phyloP scores from a whole-genome alignment of 2,888 invertebrate species.

The Taenaris catops region DNA sequence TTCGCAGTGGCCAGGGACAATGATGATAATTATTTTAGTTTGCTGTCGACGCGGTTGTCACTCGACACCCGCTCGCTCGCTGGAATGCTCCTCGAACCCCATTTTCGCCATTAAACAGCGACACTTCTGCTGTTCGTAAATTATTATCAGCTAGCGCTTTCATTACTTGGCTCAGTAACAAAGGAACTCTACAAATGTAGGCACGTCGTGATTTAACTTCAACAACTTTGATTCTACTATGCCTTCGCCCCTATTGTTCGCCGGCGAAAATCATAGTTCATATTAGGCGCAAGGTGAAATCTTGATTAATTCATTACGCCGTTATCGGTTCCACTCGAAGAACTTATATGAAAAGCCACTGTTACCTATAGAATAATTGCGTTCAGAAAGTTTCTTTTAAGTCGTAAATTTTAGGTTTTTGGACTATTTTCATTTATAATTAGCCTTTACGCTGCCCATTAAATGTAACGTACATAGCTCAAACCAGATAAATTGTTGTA shows the following conservation, averaged over 20 bases:
- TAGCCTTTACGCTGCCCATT: no score
- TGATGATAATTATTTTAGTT: constrained; percentile 80
- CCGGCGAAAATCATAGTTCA: constrained; percentile 63
- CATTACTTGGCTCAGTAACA: constrained; percentile 72
- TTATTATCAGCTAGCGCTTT: constrained; percentile 76
- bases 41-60: constrained; percentile 71
- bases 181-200: constrained; percentile 70
- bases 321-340: constrained; percentile 51
- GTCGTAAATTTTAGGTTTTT: constrained; percentile 14
- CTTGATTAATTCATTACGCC: constrained; percentile 75
- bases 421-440: no score
- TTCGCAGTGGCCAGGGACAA: constrained; percentile 73
- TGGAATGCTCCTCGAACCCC: constrained; percentile 70
- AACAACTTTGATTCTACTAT: constrained; percentile 60
- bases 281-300: constrained; percentile 74
- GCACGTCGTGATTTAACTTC: constrained; percentile 63
- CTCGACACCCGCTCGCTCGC: constrained; percentile 46
- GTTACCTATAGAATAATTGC: constrained; percentile 47
- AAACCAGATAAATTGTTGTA: no score
- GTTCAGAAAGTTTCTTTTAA: constrained; percentile 28
- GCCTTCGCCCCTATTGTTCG: constrained; percentile 64
- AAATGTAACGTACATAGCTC: no score
- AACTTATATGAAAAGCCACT: constrained; percentile 55
- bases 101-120: constrained; percentile 69
- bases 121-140: constrained; percentile 79